Evolutionary conservation across 2,888 invertebrate genomes (phyloP).

Genomic region (Hyppa rectilinea): DNA sequence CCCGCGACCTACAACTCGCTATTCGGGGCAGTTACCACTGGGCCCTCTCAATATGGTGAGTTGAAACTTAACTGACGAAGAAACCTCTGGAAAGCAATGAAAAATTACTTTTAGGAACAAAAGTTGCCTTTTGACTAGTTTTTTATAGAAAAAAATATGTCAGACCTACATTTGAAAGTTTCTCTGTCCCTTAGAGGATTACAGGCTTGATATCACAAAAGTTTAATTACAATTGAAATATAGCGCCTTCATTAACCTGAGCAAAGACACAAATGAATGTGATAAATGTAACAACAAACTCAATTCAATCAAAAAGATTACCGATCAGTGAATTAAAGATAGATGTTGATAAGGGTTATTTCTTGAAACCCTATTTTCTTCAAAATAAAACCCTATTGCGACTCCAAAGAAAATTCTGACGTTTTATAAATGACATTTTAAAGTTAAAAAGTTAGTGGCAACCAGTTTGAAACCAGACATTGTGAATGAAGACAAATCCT

Average conservation of each 20-base stretch:
- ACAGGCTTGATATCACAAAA: neutral
- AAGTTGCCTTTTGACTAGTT: fast-evolving
- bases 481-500: conserved; percentile 61
- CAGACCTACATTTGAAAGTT: neutral
- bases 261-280: neutral
- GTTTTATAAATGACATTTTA: conserved; percentile 56
- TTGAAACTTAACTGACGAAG: too few relatives aligned
- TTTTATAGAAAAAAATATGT: neutral
- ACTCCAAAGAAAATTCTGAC: conserved; percentile 32
- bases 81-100: too few relatives aligned
- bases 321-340: neutral
- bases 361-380: neutral
- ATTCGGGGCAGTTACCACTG: too few relatives aligned
- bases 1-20: too few relatives aligned
- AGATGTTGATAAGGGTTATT: neutral
- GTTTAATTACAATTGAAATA: neutral
- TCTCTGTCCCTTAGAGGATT: neutral
- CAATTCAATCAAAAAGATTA: neutral
- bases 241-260: neutral
- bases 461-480: conserved; percentile 34
- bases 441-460: conserved; percentile 56
- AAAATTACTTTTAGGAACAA: too few relatives aligned
- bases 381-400: neutral
- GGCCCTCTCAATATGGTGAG: too few relatives aligned
- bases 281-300: neutral